phyloP scores from a whole-genome alignment of 2,797 vertebrate genomes.

The Myripristis jacobus region DNA sequence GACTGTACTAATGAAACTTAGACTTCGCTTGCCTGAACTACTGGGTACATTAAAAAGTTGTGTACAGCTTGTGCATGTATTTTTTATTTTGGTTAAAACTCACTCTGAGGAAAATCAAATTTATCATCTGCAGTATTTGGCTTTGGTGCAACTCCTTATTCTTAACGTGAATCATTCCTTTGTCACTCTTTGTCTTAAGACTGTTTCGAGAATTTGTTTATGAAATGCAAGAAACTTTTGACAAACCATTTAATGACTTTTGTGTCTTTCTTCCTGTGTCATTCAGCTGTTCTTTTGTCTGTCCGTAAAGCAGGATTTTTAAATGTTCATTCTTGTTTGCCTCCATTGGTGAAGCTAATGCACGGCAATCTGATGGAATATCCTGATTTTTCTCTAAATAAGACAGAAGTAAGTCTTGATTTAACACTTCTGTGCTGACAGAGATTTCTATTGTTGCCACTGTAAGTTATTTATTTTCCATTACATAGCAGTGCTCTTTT shows the following conservation, averaged over 20 bases:
- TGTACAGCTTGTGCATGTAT: not conserved
- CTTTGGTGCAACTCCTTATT: not conserved
- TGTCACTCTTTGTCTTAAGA: not conserved
- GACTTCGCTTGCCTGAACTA: conserved; percentile 8
- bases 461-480: conserved; percentile 74
- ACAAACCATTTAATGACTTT: not conserved
- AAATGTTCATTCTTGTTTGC: conserved; percentile 29
- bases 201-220: not conserved
- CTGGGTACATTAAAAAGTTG: conserved; percentile 12
- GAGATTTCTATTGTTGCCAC: conserved; percentile 52
- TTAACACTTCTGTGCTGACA: conserved; percentile 21
- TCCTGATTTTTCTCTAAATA: conserved; percentile 58
- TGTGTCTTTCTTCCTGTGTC: conserved; percentile 32
- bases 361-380: conserved; percentile 48
- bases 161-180: no score
- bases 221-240: not conserved
- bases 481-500: conserved; percentile 63
- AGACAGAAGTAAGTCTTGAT: conserved; percentile 36
- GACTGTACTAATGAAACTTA: no score
- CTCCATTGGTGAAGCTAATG: conserved; percentile 48
- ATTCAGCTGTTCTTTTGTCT: conserved; percentile 29
- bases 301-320: conserved; percentile 28
- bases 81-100: not conserved
- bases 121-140: no score
- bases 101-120: no score